phyloP scores from a whole-genome alignment of 2,797 vertebrate species.

The Paguma larvata region DNA sequence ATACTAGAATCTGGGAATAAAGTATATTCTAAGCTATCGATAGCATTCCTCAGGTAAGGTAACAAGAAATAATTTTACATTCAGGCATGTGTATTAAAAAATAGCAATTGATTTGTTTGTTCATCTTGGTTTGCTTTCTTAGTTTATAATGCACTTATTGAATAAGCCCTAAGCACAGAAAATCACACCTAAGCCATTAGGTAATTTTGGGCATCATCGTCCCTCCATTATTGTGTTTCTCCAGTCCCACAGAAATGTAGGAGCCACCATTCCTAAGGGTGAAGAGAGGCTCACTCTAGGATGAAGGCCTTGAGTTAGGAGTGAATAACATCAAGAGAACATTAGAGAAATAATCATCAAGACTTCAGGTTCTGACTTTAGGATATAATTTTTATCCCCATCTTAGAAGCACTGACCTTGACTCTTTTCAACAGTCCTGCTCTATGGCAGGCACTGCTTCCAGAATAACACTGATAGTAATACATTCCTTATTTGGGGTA shows the following conservation, averaged over 20 bases:
- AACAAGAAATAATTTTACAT: neutral
- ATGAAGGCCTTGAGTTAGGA: neutral
- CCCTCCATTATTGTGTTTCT: neutral
- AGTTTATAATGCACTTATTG: neutral
- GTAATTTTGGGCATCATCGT: neutral
- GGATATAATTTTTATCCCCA: neutral
- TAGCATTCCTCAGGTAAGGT: neutral
- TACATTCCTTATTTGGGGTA: neutral
- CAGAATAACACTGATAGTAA: neutral
- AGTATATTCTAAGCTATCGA: neutral
- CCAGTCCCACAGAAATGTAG: neutral
- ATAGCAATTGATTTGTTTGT: neutral
- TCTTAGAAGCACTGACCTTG: neutral
- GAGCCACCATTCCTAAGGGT: neutral
- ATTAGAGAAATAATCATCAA: neutral
- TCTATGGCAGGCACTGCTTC: neutral
- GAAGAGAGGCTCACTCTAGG: neutral
- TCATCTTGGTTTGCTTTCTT: neutral
- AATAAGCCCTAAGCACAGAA: neutral
- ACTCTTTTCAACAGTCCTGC: neutral
- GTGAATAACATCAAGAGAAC: neutral
- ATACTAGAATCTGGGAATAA: neutral
- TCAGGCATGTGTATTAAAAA: neutral
- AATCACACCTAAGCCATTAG: neutral
- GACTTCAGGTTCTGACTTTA: neutral